A percentile compares a stretch with the other conserved stretches of the same genome.
phyloP scores from a whole-genome alignment of 2,113 vertebrate genomes.

The Paradisaea rubra region DNA sequence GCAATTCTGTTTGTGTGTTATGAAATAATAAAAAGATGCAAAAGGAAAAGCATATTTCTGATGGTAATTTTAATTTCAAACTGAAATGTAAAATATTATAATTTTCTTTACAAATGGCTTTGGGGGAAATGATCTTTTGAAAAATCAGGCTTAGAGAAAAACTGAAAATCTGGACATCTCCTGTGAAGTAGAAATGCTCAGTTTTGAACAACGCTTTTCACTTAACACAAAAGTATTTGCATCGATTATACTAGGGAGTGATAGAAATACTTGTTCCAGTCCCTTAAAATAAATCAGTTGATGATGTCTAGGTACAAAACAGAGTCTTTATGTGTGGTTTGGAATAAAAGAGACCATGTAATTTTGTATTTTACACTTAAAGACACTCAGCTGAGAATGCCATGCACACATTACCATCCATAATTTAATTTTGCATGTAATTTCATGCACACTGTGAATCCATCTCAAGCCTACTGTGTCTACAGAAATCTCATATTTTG shows the following conservation, averaged over 20 bases:
- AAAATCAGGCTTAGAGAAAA: not conserved
- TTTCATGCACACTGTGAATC: slow-evolving; percentile 53
- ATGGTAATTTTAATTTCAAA: not conserved
- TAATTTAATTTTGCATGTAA: slow-evolving; percentile 59
- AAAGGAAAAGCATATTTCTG: not conserved
- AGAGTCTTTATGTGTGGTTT: not conserved
- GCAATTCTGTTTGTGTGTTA: not conserved
- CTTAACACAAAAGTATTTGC: not conserved
- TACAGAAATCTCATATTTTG: slow-evolving; percentile 10
- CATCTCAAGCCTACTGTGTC: slow-evolving; percentile 12
- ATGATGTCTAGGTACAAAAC: slow-evolving; percentile 1
- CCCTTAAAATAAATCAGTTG: not conserved
- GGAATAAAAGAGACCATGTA: slow-evolving; percentile 29
- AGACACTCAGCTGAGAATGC: slow-evolving; percentile 19
- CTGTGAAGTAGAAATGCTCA: not conserved
- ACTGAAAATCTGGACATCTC: not conserved
- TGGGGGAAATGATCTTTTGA: not conserved
- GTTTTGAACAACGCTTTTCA: not conserved
- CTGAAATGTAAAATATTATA: not conserved
- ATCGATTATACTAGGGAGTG: not conserved
- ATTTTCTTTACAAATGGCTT: not conserved
- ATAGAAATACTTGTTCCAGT: not conserved
- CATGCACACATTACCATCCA: not conserved
- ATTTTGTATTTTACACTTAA: slow-evolving; percentile 46
- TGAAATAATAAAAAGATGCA: not conserved